Evolutionary conservation across 2,797 vertebrate genomes (phyloP).

Genomic region (Pseudochaenichthys georgianus): DNA sequence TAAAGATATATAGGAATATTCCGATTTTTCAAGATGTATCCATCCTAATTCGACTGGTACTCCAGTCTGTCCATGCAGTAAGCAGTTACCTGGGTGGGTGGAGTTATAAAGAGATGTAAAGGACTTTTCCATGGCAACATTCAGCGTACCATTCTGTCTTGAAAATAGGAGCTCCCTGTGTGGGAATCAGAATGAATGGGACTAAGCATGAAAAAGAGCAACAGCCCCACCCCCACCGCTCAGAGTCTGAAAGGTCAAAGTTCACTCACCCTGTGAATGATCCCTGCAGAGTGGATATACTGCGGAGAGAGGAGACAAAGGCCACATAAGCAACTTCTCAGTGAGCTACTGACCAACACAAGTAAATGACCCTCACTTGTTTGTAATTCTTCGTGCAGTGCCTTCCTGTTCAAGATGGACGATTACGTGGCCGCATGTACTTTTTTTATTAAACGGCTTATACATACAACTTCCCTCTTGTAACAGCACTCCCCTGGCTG

Average conservation of each 20-base stretch:
- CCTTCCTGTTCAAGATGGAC: no score
- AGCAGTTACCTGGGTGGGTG: background rate
- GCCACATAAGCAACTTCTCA: constrained; percentile 14
- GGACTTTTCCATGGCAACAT: constrained; percentile 10
- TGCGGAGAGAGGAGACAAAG: constrained; percentile 70
- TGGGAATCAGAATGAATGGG: constrained; percentile 72
- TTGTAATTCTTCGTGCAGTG: no score
- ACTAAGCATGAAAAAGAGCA: constrained; percentile 64
- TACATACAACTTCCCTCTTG: no score
- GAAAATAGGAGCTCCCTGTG: constrained; percentile 32
- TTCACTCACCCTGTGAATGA: constrained; percentile 95
- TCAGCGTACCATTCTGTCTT: background rate
- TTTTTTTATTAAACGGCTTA: no score
- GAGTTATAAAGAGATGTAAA: background rate
- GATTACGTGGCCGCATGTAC: no score
- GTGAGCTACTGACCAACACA: background rate
- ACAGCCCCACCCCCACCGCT: constrained; percentile 59
- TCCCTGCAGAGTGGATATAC: constrained; percentile 97
- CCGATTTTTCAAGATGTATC: background rate
- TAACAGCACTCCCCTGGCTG: no score
- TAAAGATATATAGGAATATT: background rate
- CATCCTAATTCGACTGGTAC: background rate
- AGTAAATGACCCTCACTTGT: no score
- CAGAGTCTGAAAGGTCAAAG: constrained; percentile 73
- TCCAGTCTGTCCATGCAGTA: background rate